A percentile compares a stretch with the other conserved stretches of the same genome.
Evolutionary conservation across 2,888 invertebrate species (phyloP).

Genomic region (Julus scandinavius): DNA sequence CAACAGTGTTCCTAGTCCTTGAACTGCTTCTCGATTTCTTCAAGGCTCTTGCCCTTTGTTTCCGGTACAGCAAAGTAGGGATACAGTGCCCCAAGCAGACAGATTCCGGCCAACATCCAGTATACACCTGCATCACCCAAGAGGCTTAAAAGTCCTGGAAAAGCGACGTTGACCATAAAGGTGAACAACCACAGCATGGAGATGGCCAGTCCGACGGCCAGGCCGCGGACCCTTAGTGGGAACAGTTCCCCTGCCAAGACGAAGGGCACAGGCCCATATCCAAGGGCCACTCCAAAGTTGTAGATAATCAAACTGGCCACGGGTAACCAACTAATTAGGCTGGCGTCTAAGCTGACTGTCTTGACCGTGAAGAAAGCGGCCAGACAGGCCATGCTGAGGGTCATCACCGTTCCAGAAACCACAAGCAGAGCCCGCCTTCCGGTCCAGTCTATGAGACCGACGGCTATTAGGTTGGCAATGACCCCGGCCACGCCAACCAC

Average conservation of each 20-base stretch:
- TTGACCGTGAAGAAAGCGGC: conserved; percentile 52
- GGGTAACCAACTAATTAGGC: conserved; percentile 47
- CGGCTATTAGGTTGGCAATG: conserved; percentile 36
- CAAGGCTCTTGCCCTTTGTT: conserved; percentile 50
- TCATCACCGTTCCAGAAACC: conserved; percentile 54
- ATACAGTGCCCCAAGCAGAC: conserved; percentile 1
- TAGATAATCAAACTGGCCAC: conserved; percentile 44
- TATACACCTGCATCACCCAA: conserved; percentile 39
- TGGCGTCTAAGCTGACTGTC: neutral
- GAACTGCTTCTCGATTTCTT: conserved; percentile 29
- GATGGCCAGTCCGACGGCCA: conserved; percentile 47
- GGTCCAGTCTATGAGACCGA: conserved; percentile 54
- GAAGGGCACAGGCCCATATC: conserved; percentile 53
- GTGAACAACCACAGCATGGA: neutral
- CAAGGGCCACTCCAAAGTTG: conserved; percentile 45
- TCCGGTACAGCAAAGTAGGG: conserved; percentile 52
- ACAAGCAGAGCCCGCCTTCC: conserved; percentile 57
- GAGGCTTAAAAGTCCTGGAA: neutral
- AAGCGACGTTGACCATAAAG: conserved; percentile 14
- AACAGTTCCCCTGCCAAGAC: conserved; percentile 53
- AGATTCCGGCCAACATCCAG: conserved; percentile 24
- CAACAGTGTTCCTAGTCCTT: neutral
- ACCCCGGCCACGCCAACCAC: conserved; percentile 55
- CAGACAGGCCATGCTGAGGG: conserved; percentile 52
- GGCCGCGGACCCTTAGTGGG: conserved; percentile 52